A percentile compares a stretch with the other conserved stretches of the same genome.
phyloP scores from a whole-genome alignment of 1,140 invertebrate species.

The Pomacea maculata region DNA sequence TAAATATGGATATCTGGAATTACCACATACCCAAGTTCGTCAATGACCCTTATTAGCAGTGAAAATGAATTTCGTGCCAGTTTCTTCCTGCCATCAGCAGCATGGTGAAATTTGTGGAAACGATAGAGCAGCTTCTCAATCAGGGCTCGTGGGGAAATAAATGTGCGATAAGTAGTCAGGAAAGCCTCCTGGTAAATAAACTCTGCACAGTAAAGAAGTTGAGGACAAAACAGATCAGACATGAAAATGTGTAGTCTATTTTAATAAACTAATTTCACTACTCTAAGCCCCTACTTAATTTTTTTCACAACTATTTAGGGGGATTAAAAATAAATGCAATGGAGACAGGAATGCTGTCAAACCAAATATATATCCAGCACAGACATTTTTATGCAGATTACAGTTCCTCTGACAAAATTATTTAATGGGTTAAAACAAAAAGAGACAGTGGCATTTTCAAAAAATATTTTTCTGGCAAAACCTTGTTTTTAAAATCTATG shows the following conservation, averaged over 20 bases:
- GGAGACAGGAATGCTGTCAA: neutral
- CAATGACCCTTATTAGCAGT: conserved; percentile 89
- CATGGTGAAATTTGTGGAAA: conserved; percentile 80
- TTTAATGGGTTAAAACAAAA: no score
- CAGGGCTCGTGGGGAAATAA: conserved; percentile 87
- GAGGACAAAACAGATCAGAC: neutral
- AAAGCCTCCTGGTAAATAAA: conserved; percentile 97
- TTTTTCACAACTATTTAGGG: neutral
- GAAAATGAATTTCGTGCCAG: conserved; percentile 87
- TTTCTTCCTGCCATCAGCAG: conserved; percentile 70
- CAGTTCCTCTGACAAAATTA: no score
- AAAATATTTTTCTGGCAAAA: no score
- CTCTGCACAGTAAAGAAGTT: conserved; percentile 70
- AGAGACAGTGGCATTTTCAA: no score
- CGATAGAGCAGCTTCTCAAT: conserved; percentile 88
- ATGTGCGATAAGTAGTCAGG: conserved; percentile 94
- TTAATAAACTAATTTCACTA: neutral
- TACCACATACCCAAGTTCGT: conserved; percentile 83
- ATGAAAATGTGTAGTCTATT: neutral
- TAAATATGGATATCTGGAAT: neutral
- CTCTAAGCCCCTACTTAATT: neutral
- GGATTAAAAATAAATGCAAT: neutral
- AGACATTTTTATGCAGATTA: no score
- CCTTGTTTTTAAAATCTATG: no score
- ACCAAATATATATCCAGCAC: no score